Evolutionary conservation across 2,888 invertebrate species (phyloP), one percentile per base, ranked within the genome.

Genomic region (Protula sp.): DNA sequence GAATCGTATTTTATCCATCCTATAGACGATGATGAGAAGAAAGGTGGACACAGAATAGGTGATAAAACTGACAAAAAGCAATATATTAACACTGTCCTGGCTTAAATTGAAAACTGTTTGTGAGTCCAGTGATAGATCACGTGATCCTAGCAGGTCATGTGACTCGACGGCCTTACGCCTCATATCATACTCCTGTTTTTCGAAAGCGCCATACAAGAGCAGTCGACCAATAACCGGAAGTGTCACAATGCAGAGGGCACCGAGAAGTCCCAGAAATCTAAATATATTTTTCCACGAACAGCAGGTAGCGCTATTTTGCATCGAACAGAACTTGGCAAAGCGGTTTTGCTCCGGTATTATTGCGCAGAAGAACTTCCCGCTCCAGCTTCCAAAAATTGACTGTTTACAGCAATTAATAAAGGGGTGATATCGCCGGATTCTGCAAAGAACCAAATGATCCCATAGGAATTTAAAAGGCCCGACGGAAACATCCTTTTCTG

Each of bases 401-500:
- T 28, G 22, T 38, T 27, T 53, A 22, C 57, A 57, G 52, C 57
- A 57, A 19, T 26, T 19, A 2, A 22, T 24, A 52, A 57, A 57
- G 9, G 57, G 57, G 24, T 54, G 22, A 30, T 38, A 30, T 24
- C 26, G 5, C 19, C 53, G n/a, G 2, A 52, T 52, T 3, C 31
- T 27, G 47, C 57, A 57, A 14, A 51, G 24, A n/a, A 57, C 59
- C 3, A 75, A 55, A 62, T 74, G 75, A 56, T 74, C 74, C 53
- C 72, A 75, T 1, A 74, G 54, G 1, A 74, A 72, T n/a, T 71
- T 66, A 26, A 75, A 54, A 3, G 75, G 61, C 1, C 76, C 76
- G 0, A 74, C 74, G 1, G 75, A 74, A 1, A 75, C 74, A 30
- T 73, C 72, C 54, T 74, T 74, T 29, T 73, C 74, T 2, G 74